A percentile compares a stretch with the other conserved stretches of the same genome.
phyloP scores from a whole-genome alignment of 1,140 invertebrate species.

The Aethina tumida region DNA sequence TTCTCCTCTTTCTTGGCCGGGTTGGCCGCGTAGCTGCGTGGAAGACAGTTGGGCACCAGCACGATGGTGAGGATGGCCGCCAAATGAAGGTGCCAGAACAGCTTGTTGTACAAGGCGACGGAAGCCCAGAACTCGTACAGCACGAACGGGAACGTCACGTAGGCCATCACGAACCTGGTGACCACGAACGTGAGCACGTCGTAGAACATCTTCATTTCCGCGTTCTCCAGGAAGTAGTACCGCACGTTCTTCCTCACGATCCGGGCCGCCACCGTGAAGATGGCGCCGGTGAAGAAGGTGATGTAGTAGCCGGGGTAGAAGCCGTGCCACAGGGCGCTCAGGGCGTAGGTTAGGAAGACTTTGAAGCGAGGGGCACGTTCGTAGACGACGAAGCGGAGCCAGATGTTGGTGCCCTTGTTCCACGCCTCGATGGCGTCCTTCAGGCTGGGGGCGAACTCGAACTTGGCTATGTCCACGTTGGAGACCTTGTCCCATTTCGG shows the following conservation, averaged over 20 bases:
- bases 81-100: slow-evolving; percentile 42
- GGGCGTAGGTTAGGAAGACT: slow-evolving; percentile 67
- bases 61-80: slow-evolving; percentile 32
- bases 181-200: slow-evolving; percentile 65
- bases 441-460: slow-evolving; percentile 83
- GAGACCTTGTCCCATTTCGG: slow-evolving; percentile 79
- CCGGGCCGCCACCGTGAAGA: slow-evolving; percentile 79
- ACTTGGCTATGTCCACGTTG: slow-evolving; percentile 79
- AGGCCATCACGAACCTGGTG: slow-evolving; percentile 75
- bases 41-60: slow-evolving; percentile 31
- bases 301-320: slow-evolving; percentile 97
- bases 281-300: slow-evolving; percentile 79
- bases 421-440: slow-evolving; percentile 74
- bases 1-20: too few species aligned
- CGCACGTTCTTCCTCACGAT: slow-evolving; percentile 53
- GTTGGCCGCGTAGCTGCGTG: too few species aligned
- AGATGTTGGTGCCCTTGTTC: slow-evolving; percentile 87
- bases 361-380: slow-evolving; percentile 58
- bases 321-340: slow-evolving; percentile 94
- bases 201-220: slow-evolving; percentile 57
- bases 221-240: slow-evolving; percentile 61
- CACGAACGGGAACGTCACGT: slow-evolving; percentile 81
- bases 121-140: slow-evolving; percentile 61
- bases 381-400: slow-evolving; percentile 81
- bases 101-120: slow-evolving; percentile 35